Conservation (phyloP, 2,113 vertebrate genomes). For the Trogon surrucura region DNA sequence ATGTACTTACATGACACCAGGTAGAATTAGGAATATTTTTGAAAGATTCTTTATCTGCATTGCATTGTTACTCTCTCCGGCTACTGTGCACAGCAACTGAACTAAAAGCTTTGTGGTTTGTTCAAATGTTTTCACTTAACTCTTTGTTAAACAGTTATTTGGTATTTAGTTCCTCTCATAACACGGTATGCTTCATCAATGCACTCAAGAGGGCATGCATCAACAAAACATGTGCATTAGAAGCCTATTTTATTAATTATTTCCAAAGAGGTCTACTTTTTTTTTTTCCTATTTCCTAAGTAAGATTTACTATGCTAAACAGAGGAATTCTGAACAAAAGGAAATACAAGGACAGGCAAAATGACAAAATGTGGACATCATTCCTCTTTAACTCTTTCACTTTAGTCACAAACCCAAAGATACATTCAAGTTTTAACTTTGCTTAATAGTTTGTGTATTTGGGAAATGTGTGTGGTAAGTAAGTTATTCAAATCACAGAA, state of each 20-base stretch:
- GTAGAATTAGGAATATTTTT: neutral
- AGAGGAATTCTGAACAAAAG: neutral
- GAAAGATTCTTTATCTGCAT: neutral
- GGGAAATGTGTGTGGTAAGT: neutral
- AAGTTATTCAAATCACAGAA: neutral
- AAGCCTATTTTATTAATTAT: neutral
- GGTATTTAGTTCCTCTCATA: neutral
- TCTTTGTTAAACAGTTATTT: neutral
- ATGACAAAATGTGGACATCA: neutral
- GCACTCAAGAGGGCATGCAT: neutral
- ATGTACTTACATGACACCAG: neutral
- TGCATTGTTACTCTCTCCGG: neutral
- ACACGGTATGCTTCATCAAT: neutral
- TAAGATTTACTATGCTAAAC: neutral
- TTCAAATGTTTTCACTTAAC: neutral
- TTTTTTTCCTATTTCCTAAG: neutral
- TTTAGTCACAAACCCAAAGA: neutral
- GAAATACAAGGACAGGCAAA: neutral
- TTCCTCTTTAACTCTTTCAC: neutral
- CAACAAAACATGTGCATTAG: neutral
- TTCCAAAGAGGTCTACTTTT: neutral
- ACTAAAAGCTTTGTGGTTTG: neutral
- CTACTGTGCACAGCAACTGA: neutral
- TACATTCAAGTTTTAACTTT: neutral
- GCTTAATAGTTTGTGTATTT: neutral